A percentile compares a stretch with the other conserved stretches of the same genome.
These are phyloP conservation scores for Mayetiola destructor DNA, from an alignment of 2,888 invertebrate species.

Conservation along the genomic window DNA sequence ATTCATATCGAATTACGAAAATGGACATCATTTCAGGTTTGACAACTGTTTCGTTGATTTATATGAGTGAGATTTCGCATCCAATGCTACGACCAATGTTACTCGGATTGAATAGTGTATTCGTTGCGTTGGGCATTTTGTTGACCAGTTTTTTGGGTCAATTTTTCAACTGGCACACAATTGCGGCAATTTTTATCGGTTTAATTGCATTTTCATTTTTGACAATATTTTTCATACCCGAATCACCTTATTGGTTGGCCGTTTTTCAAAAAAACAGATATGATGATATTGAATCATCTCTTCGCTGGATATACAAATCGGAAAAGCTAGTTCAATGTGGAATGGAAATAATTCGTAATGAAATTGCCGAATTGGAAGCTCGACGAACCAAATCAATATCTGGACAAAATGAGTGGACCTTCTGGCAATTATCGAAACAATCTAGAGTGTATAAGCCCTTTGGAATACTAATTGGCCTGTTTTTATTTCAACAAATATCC, in stretches of 20 bases:
- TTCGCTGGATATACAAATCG: conserved; percentile 36
- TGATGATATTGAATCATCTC: conserved; percentile 29
- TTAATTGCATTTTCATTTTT: conserved; percentile 30
- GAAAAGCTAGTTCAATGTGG: conserved; percentile 11
- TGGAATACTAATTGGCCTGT: conserved; percentile 35
- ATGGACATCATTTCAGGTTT: conserved; percentile 31
- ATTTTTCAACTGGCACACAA: conserved; percentile 37
- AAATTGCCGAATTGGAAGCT: too few relatives aligned
- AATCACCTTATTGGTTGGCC: conserved; percentile 44
- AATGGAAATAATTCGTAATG: neutral
- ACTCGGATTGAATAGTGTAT: conserved; percentile 41
- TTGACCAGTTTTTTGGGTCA: conserved; percentile 38
- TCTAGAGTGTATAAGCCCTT: conserved; percentile 40
- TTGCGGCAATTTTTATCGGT: conserved; percentile 35
- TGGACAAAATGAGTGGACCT: conserved; percentile 10
- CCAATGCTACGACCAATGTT: conserved; percentile 40
- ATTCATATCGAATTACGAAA: conserved; percentile 15
- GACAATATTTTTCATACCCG: conserved; percentile 36
- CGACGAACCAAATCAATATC: neutral
- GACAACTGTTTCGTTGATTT: conserved; percentile 40
- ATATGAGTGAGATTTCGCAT: conserved; percentile 44
- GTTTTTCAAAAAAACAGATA: conserved; percentile 31
- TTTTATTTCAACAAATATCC: conserved; percentile 42
- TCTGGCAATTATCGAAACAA: conserved; percentile 16
- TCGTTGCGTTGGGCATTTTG: conserved; percentile 43